These are phyloP conservation scores for Galeruca laticollis DNA, from an alignment of 2,888 invertebrate species.

Conservation along the genomic window DNA sequence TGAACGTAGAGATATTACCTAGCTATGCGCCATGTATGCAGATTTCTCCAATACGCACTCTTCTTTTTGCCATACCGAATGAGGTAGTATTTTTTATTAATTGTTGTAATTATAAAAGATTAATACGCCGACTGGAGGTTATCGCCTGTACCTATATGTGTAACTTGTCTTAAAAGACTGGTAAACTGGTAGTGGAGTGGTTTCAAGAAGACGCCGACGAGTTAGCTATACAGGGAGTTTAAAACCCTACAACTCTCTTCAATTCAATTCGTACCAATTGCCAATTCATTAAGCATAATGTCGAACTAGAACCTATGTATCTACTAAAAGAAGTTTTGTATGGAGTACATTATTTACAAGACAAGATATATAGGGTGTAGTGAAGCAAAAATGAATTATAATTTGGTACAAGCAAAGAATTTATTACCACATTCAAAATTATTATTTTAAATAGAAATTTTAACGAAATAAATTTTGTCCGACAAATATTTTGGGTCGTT, in stretches of 20 bases:
- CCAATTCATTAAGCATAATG: background rate
- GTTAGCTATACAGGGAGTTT: background rate
- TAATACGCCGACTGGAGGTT: slow-evolving; percentile 37
- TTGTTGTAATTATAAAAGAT: slow-evolving; percentile 41
- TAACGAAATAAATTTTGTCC: too few relatives aligned
- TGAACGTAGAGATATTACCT: background rate
- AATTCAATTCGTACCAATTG: background rate
- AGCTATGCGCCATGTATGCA: slow-evolving; percentile 9
- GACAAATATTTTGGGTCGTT: too few relatives aligned
- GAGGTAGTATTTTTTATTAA: slow-evolving; percentile 39
- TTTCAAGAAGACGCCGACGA: slow-evolving; percentile 6
- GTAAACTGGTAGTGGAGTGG: slow-evolving; percentile 32
- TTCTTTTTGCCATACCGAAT: slow-evolving; percentile 33
- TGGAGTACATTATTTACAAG: background rate
- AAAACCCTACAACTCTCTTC: background rate
- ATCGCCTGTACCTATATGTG: slow-evolving; percentile 26
- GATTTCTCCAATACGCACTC: slow-evolving; percentile 12
- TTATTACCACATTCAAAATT: too few relatives aligned
- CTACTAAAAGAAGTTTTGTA: background rate
- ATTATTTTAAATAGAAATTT: too few relatives aligned
- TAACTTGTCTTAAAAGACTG: slow-evolving; percentile 36
- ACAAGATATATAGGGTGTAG: background rate
- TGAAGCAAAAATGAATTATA: too few relatives aligned
- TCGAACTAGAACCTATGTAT: background rate
- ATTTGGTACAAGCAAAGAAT: too few relatives aligned